Evolutionary conservation across 2,113 vertebrate species (phyloP).

Genomic region (Pseudopipra pipra): DNA sequence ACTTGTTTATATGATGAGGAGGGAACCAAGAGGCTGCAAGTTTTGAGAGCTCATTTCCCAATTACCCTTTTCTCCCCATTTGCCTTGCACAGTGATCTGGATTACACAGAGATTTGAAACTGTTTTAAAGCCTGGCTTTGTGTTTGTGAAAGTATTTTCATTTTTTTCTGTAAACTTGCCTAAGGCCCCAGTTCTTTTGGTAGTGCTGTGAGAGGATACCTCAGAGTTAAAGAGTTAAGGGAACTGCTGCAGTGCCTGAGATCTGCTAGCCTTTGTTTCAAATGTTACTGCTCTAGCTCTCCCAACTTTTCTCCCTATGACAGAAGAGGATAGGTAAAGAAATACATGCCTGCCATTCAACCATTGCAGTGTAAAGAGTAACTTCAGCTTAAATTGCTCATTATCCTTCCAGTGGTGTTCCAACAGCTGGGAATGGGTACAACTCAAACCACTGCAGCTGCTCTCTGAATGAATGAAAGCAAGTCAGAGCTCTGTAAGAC

Average conservation of each 20-base stretch:
- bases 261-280: neutral
- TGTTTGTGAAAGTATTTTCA: neutral
- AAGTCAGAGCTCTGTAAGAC: neutral
- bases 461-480: neutral
- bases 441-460: slow-evolving; percentile 13
- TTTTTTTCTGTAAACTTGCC: neutral
- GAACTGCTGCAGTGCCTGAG: neutral
- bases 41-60: neutral
- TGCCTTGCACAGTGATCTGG: neutral
- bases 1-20: neutral
- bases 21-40: neutral
- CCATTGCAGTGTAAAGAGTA: neutral
- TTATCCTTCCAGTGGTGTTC: neutral
- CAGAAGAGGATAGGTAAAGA: neutral
- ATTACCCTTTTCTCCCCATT: neutral
- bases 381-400: neutral
- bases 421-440: neutral
- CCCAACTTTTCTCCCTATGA: neutral
- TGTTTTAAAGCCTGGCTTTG: neutral
- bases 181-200: neutral
- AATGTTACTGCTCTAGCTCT: neutral
- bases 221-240: neutral
- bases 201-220: neutral
- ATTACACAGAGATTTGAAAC: neutral
- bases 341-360: neutral